Conservation (phyloP, 2,888 invertebrate species). For the Azorinus chamasolen region DNA sequence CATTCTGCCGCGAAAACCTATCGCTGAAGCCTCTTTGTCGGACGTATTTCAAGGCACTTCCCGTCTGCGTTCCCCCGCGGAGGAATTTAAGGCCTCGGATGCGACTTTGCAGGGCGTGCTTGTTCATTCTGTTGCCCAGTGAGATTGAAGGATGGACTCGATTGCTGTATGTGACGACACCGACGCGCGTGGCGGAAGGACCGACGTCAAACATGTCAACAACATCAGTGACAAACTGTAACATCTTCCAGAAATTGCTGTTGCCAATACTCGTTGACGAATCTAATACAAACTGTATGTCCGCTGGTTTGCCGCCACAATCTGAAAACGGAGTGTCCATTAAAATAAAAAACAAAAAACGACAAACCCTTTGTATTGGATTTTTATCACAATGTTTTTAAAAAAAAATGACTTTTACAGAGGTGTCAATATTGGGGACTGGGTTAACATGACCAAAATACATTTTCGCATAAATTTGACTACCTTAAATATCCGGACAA, state of each 20-base stretch:
- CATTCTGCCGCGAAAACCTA: conserved; percentile 26
- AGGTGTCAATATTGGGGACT: no score
- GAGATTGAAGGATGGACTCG: conserved; percentile 60
- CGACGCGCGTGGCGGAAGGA: conserved; percentile 67
- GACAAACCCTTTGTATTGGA: background rate
- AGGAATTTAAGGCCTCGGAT: conserved; percentile 48
- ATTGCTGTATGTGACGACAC: conserved; percentile 71
- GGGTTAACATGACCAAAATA: background rate
- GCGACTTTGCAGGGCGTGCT: conserved; percentile 50
- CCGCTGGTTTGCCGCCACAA: conserved; percentile 71
- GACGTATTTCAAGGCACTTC: conserved; percentile 58
- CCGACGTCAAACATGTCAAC: conserved; percentile 71
- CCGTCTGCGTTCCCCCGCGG: conserved; percentile 65
- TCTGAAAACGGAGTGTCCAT: conserved; percentile 55
- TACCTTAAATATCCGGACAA: no score
- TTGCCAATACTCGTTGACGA: conserved; percentile 74
- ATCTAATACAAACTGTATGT: conserved; percentile 66
- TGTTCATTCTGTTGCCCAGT: conserved; percentile 53
- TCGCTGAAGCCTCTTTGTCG: conserved; percentile 49
- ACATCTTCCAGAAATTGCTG: conserved; percentile 70
- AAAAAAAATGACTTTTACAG: no score
- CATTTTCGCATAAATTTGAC: background rate
- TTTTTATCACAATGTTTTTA: background rate
- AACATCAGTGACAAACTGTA: conserved; percentile 69
- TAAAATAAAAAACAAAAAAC: background rate